Percentiles rank a stretch among this genome's conserved stretches.
phyloP scores from a whole-genome alignment of 1,140 invertebrate genomes.

The Drosophila grimshawi region DNA sequence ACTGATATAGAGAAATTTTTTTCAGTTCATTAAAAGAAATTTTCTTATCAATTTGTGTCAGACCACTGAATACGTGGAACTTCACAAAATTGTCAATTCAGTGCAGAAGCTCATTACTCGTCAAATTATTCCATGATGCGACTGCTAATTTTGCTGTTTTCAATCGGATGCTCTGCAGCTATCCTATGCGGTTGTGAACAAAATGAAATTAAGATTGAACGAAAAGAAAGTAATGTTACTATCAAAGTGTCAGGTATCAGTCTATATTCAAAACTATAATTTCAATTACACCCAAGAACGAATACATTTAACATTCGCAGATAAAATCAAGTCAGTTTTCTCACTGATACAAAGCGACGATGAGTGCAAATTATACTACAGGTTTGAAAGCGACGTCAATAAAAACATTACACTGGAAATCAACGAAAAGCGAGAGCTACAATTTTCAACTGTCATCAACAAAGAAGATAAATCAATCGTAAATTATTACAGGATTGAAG shows the following conservation, averaged over 20 bases:
- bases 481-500: conserved; percentile 1
- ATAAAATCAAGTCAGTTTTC: conserved; percentile 24
- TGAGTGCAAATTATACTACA: conserved; percentile 8
- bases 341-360: neutral
- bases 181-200: neutral
- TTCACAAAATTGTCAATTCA: too few species aligned
- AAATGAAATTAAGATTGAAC: too few species aligned
- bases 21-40: too few species aligned
- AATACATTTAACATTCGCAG: conserved; percentile 1
- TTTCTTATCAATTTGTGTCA: too few species aligned
- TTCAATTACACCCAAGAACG: neutral
- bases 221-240: too few species aligned
- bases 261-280: neutral
- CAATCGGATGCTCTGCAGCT: neutral
- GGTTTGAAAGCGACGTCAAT: neutral
- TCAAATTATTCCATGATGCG: neutral
- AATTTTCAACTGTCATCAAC: conserved; percentile 13
- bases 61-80: too few species aligned
- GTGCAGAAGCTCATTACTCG: too few species aligned
- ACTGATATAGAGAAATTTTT: too few species aligned
- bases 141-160: neutral
- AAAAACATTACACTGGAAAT: neutral
- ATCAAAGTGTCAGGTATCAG: neutral
- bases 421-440: neutral
- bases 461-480: neutral